A percentile compares a stretch with the other conserved stretches of the same genome.
These are phyloP conservation scores for Diachrysia chrysitis DNA, from an alignment of 2,888 invertebrate genomes.

Conservation along the genomic window DNA sequence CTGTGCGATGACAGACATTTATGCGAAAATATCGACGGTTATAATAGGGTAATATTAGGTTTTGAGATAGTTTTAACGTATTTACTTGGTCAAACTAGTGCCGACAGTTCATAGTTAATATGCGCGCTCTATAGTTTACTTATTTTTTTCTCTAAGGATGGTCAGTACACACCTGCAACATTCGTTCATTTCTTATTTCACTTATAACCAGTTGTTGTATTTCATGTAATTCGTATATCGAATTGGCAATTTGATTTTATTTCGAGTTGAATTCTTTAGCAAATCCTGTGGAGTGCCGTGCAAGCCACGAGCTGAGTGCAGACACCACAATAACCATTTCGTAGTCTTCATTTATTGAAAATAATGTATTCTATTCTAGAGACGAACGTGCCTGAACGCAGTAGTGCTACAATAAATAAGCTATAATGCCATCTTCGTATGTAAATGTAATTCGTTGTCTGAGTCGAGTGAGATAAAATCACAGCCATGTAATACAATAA, in stretches of 20 bases:
- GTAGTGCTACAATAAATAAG: constrained; percentile 28
- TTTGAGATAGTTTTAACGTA: no score
- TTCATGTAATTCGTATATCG: neutral
- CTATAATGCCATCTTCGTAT: constrained; percentile 21
- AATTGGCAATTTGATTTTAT: neutral
- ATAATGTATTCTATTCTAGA: constrained; percentile 10
- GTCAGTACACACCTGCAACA: neutral
- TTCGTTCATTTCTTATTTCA: constrained; percentile 6
- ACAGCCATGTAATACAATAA: constrained; percentile 16
- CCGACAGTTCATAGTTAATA: no score
- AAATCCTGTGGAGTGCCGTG: neutral
- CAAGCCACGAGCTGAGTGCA: constrained; percentile 6
- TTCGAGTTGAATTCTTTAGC: neutral
- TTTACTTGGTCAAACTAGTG: no score
- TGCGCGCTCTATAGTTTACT: no score
- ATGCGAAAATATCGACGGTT: no score
- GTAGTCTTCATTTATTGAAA: constrained; percentile 6
- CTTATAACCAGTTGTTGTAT: neutral
- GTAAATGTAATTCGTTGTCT: constrained; percentile 35
- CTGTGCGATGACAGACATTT: no score
- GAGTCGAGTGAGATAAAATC: constrained; percentile 34
- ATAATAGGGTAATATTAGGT: no score
- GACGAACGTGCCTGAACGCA: constrained; percentile 10
- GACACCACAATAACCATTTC: constrained; percentile 2
- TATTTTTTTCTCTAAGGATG: no score